These are phyloP conservation scores for Drosophila kanekoi DNA, from an alignment of 2,888 invertebrate genomes.

Conservation along the genomic window DNA sequence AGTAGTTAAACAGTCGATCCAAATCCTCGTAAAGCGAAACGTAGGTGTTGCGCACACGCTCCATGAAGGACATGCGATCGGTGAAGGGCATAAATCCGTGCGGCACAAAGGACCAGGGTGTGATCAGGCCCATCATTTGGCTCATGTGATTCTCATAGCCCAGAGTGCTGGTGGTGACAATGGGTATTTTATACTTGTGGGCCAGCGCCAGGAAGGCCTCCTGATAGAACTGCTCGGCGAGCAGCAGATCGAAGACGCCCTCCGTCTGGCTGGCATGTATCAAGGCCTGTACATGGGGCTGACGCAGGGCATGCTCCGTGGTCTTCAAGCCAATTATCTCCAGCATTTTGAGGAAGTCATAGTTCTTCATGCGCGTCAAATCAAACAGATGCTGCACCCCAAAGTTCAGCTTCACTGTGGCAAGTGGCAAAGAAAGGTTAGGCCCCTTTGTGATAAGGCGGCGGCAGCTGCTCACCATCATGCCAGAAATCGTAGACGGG, in stretches of 20 bases:
- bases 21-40: conserved; percentile 81
- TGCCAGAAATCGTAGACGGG: conserved; percentile 83
- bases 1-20: conserved; percentile 76
- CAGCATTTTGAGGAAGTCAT: conserved; percentile 79
- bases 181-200: conserved; percentile 84
- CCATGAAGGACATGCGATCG: conserved; percentile 86
- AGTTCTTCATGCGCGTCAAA: conserved; percentile 70
- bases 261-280: conserved; percentile 73
- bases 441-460: too few relatives aligned
- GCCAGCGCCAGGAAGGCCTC: conserved; percentile 85
- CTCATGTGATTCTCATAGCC: conserved; percentile 85
- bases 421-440: not conserved
- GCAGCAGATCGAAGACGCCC: conserved; percentile 84
- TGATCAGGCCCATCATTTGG: conserved; percentile 85
- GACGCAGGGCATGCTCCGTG: conserved; percentile 82
- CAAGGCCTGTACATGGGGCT: conserved; percentile 80
- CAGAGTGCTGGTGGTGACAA: conserved; percentile 84
- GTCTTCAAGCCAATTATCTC: conserved; percentile 79
- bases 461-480: conserved; percentile 65
- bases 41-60: conserved; percentile 86
- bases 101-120: conserved; percentile 86
- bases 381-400: conserved; percentile 80
- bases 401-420: conserved; percentile 76
- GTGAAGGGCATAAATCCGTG: conserved; percentile 85
- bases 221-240: conserved; percentile 85